Base-by-base conservation (phyloP, 2,888 invertebrate genomes). In the Drosophila kanekoi region DNA sequence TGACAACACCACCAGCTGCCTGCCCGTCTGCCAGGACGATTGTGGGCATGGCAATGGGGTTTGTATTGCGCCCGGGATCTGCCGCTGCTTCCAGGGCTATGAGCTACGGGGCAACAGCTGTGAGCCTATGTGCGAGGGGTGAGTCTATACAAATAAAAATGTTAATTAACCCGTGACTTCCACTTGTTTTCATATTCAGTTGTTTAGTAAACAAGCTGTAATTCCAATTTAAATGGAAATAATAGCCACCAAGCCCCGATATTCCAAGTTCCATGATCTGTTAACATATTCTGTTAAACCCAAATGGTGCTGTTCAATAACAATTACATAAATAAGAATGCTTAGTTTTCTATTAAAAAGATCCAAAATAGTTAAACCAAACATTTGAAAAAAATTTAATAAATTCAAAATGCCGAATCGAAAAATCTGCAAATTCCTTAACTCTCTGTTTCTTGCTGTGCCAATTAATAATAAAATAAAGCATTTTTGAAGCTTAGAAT, bases 41-140 rank as follows among this genome's bases (percentile, higher is more conserved):
- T 92, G 91, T 53, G 82, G 86, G 0, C 94, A 94, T 65, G 81
- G 86, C 2, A 94, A 94, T 72, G 95, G 95, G 4, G 93, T 93
- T 14, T 95, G 95, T 85, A 93, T 93, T 4, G 94, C 93, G 0
- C 94, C 95, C 0, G 94, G 94, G 48, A 90, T 93, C 1, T 95
- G 95, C 86, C 92, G 92, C 40, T 95, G 95, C 79, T 92, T 93
- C n/a, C 89, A 92, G 13, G 95, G 95, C 0, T 95, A 93, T 77
- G 90, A 92, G 14, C 90, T 92, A 49, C 64, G 60, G 2, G 88
- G 72, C 18, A 72, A 69, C 38, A 81, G 75, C 28, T 93, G 93
- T 67, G 74, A 79, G 38, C 92, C 92, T 0, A 79, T 87, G 23
- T 93, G 93, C 72, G 74, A 79, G 20, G 72, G 77, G 92, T 92